These are phyloP conservation scores for Atrina japonica DNA, from an alignment of 2,888 invertebrate genomes.

Conservation along the genomic window DNA sequence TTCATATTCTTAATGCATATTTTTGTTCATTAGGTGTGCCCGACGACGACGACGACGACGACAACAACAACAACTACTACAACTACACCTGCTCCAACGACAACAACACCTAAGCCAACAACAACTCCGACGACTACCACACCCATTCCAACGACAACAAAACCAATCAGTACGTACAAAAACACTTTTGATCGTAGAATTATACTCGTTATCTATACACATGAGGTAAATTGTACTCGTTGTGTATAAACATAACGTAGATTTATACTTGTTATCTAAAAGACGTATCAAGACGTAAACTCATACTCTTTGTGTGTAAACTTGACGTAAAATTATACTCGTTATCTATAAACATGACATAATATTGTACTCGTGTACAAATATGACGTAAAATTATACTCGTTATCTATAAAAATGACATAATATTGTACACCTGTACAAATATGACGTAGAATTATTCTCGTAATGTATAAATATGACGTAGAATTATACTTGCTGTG, in stretches of 20 bases:
- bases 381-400: no score
- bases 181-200: neutral
- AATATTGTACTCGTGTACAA: no score
- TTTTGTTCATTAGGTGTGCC: conserved; percentile 24
- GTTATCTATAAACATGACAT: no score
- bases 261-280: neutral
- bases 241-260: neutral
- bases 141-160: conserved; percentile 28
- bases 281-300: neutral
- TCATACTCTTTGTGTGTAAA: no score
- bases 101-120: conserved; percentile 19
- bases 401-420: no score
- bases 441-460: no score
- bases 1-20: no score
- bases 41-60: conserved; percentile 39
- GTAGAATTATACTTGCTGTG: no score
- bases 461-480: no score
- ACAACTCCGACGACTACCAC: conserved; percentile 28
- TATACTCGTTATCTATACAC: neutral
- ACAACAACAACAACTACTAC: conserved; percentile 40
- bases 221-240: no score
- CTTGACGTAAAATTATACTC: no score
- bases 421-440: no score
- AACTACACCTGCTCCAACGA: conserved; percentile 16
- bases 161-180: conserved; percentile 12